Evolutionary conservation across 37 sponge, comb jelly and placozoan genomes (phyloP), one percentile per base, ranked within the genome.

Genomic region (Oscarella lobularis): DNA sequence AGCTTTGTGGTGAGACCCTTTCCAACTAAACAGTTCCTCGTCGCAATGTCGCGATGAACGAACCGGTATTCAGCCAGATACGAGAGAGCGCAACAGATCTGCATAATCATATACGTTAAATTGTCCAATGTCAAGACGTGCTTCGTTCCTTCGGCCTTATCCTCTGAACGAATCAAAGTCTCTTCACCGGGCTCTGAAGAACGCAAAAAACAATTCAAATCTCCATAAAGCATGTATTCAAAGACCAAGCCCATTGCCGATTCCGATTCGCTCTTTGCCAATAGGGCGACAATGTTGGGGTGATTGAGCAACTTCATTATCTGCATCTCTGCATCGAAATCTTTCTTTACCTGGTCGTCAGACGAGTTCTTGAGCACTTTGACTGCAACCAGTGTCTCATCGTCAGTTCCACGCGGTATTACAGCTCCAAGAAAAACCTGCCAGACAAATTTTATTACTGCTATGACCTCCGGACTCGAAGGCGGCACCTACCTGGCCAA

Each of bases 1-100:
- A 48, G 9, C 60, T 48, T 48, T 48, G 20, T 48, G 9, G 60
- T 48, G 9, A 48, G 9, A 9, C 14, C 9, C 14, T 48, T 48
- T 27, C 60, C 60, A 27, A 48, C 60, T 27, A 48, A 20, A 20
- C 60, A 48, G 60, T 48, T 48, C 14, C 60, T 9, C 20, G 60
- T 48, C 20, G 60, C 60, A 48, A 48, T 48, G 60, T 48, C 60
- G 9, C 60, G 60, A 48, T 48, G 60, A 48, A 48, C 60, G 60
- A 48, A 48, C 60, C 20, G 9, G 9, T 48, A 9, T 48, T 48
- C 60, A 27, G 60, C 60, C 60, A 48, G 60, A 20, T 48, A 48
- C 20, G 60, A 48, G 14, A 48, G 20, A 20, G 14, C 60, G 20
- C 60, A 48, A 20, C 60, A 27, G 20, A 48, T 20, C 20, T 48